phyloP scores from a whole-genome alignment of 2,113 vertebrate genomes.

The Oophaga pumilio region DNA sequence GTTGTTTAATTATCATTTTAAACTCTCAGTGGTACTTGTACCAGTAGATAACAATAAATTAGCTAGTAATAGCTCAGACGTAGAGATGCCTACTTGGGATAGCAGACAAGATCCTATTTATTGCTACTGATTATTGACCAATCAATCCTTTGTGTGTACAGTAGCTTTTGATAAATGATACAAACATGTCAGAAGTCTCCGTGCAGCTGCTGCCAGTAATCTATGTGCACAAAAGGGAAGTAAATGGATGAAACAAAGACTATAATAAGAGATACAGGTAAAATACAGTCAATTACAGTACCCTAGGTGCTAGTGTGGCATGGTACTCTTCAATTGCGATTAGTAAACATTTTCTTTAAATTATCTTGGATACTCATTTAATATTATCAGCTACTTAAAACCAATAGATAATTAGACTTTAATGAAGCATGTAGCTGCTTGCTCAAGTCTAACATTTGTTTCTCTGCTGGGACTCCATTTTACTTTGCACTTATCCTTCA shows the following conservation, averaged over 20 bases:
- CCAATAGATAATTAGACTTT: constrained; percentile 99
- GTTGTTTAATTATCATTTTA: constrained; percentile 6
- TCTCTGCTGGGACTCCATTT: constrained; percentile 96
- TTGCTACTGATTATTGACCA: constrained; percentile 23
- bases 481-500: constrained; percentile 98
- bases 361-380: constrained; percentile 96
- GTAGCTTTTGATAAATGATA: constrained; percentile 35
- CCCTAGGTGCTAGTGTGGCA: constrained; percentile 76
- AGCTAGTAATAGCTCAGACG: constrained; percentile 13
- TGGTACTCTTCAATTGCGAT: constrained; percentile 81
- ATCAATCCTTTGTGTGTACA: constrained; percentile 32
- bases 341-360: constrained; percentile 88
- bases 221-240: constrained; percentile 28
- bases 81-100: constrained; percentile 14
- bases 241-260: constrained; percentile 49
- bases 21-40: constrained; percentile 3
- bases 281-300: constrained; percentile 74
- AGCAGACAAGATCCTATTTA: constrained; percentile 47
- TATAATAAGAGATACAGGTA: constrained; percentile 67
- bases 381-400: constrained; percentile 98
- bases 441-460: constrained; percentile 86
- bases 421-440: constrained; percentile 96
- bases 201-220: constrained; percentile 1
- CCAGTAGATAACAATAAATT: constrained; percentile 41
- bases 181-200: not conserved